Evolutionary conservation across 2,888 invertebrate species (phyloP), one percentile per base, ranked within the genome.

Genomic region (Agrochola lota): DNA sequence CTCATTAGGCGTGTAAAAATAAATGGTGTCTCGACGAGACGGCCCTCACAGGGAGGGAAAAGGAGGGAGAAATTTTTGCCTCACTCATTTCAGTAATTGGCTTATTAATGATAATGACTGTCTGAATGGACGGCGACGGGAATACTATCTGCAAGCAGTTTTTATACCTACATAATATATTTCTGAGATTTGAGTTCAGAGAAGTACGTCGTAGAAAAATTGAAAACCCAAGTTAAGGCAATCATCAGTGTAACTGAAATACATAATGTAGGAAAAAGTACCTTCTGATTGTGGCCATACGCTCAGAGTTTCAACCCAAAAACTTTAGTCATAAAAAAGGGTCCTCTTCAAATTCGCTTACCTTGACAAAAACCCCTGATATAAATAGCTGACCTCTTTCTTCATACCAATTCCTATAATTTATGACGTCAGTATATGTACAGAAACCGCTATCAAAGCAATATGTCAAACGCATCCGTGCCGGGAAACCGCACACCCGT

Each of bases 381-480:
- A 80, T 75, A 81, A 87, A 85, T 81, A 83, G 68, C 80, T 80
- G 77, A 85, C 86, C 85, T 80, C 76, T 81, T 87, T 87, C 86
- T 87, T 87, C 80, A 88, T 86, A 85, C 87, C 89, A 90, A 89
- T 90, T 90, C 80, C 90, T 91, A 91, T 93, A 92, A 94, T 95
- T 95, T 94, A 96, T 93, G 92, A 90, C 83, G 86, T 92, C 92
- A 92, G 92, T 92, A 93, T 94, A 88, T 91, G 88, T 90, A 91
- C 91, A 90, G 88, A 91, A 93, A 93, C 93, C 93, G 93, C 93
- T 94, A 95, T 95, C 95, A 94, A 92, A 94, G 94, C 94, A 94
- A 96, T 96, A 95, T 94, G 96, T 95, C 95, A 95, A 93, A 94
- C 91, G 90, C 95, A 95, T 95, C 95, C 95, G 94, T 90, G 91